A percentile compares a stretch with the other conserved stretches of the same genome.
Conservation (phyloP, 2,113 vertebrate genomes). For the Lipotes vexillifer region DNA sequence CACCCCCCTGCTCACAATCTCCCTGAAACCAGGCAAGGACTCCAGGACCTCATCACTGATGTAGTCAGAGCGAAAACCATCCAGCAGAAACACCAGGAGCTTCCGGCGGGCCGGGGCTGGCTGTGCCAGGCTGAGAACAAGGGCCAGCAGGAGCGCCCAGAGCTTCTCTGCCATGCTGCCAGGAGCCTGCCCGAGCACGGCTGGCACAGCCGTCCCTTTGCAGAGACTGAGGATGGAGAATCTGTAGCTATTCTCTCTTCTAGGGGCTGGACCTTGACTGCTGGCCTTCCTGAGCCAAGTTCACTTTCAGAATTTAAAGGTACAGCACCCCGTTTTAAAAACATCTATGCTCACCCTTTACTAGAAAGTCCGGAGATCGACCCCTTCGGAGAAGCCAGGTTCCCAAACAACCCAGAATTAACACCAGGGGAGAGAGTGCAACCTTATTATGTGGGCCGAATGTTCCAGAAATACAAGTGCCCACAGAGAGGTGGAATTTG, state of each 20-base stretch:
- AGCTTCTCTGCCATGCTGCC: conserved; percentile 65
- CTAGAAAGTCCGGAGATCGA: background rate
- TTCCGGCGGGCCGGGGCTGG: conserved; percentile 73
- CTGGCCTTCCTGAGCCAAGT: conserved; percentile 53
- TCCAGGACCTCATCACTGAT: conserved; percentile 84
- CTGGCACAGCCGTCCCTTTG: conserved; percentile 45
- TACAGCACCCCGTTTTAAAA: conserved; percentile 56
- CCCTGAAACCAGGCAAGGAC: conserved; percentile 85
- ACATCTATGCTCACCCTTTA: background rate
- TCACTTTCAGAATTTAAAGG: conserved; percentile 79
- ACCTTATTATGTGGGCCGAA: background rate
- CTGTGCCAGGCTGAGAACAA: conserved; percentile 53
- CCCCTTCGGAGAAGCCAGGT: background rate
- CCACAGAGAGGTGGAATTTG: background rate
- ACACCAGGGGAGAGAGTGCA: background rate
- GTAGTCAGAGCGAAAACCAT: conserved; percentile 95
- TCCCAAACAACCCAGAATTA: background rate
- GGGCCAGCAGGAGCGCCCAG: conserved; percentile 50
- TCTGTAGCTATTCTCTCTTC: conserved; percentile 45
- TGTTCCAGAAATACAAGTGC: conserved; percentile 26
- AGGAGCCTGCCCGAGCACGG: background rate
- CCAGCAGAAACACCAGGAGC: conserved; percentile 90
- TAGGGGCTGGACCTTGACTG: conserved; percentile 65
- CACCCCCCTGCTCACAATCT: conserved; percentile 87
- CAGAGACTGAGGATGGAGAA: background rate